A percentile compares a stretch with the other conserved stretches of the same genome.
Conservation (phyloP, 1,140 invertebrate genomes). For the Aphelinus certus region DNA sequence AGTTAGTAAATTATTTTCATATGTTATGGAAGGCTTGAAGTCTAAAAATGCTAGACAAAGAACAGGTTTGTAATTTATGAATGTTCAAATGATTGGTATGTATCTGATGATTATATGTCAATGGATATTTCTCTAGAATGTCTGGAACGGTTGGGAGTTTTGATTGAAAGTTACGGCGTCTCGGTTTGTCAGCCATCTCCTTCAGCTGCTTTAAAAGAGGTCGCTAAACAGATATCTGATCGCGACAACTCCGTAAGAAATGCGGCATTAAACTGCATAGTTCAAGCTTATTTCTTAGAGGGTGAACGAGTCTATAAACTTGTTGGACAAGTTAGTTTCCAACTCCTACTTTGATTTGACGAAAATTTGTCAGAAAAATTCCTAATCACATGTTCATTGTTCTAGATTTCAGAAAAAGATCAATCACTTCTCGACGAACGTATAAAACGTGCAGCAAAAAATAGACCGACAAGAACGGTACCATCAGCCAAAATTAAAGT, state of each 20-base stretch:
- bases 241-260: conserved; percentile 95
- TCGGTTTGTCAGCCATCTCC: conserved; percentile 84
- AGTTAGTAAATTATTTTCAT: conserved; percentile 88
- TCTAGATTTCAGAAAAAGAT: conserved; percentile 92
- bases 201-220: conserved; percentile 84
- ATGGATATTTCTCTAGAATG: conserved; percentile 74
- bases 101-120: background rate
- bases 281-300: conserved; percentile 89
- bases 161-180: conserved; percentile 89
- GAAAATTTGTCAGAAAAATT: too few species aligned
- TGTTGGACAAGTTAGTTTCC: conserved; percentile 79
- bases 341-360: background rate
- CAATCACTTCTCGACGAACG: conserved; percentile 92
- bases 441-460: conserved; percentile 88
- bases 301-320: conserved; percentile 92
- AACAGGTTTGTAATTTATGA: conserved; percentile 70
- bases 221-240: conserved; percentile 94
- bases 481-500: conserved; percentile 48
- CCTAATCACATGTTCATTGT: conserved; percentile 15
- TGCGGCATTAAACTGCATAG: conserved; percentile 93
- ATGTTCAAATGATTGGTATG: background rate
- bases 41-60: conserved; percentile 96
- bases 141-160: conserved; percentile 86
- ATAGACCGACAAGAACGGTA: conserved; percentile 67
- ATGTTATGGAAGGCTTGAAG: conserved; percentile 93